Conservation (phyloP, 2,888 invertebrate genomes). For the Apodemia zela region DNA sequence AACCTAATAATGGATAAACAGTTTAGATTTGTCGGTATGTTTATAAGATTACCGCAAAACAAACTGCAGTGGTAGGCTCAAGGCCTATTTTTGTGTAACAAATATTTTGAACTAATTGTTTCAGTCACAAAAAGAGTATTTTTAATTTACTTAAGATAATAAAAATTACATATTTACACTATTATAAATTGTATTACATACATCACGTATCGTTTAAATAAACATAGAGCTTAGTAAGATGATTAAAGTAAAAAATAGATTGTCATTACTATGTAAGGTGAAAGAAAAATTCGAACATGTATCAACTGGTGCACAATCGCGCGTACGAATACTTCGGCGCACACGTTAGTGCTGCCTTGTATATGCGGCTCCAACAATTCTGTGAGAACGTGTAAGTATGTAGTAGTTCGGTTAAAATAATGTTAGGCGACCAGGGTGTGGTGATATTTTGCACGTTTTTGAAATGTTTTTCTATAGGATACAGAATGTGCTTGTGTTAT, state of each 20-base stretch:
- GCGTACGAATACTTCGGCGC: neutral
- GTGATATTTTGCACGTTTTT: constrained; percentile 81
- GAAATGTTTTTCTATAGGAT: constrained; percentile 76
- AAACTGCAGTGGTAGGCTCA: constrained; percentile 16
- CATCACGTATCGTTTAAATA: constrained; percentile 71
- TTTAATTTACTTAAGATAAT: constrained; percentile 56
- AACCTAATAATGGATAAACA: neutral
- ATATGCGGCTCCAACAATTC: constrained; percentile 43
- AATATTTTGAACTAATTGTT: constrained; percentile 49
- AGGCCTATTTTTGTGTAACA: constrained; percentile 7
- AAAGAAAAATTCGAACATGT: constrained; percentile 67
- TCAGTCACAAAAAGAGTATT: constrained; percentile 46
- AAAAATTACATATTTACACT: constrained; percentile 76
- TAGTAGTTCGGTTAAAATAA: constrained; percentile 76
- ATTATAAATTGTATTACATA: constrained; percentile 74
- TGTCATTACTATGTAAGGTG: constrained; percentile 68
- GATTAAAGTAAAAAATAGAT: constrained; percentile 68
- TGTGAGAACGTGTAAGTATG: constrained; percentile 61
- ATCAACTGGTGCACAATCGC: constrained; percentile 43
- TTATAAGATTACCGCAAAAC: constrained; percentile 16
- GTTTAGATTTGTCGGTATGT: constrained; percentile 10
- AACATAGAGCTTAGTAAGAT: constrained; percentile 79
- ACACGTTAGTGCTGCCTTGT: neutral
- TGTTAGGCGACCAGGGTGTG: constrained; percentile 80
- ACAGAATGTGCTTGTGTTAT: constrained; percentile 61